Percentiles rank a stretch among this genome's conserved stretches.
Conservation (phyloP, 2,797 vertebrate genomes). For the Coranthus polyacanthus region DNA sequence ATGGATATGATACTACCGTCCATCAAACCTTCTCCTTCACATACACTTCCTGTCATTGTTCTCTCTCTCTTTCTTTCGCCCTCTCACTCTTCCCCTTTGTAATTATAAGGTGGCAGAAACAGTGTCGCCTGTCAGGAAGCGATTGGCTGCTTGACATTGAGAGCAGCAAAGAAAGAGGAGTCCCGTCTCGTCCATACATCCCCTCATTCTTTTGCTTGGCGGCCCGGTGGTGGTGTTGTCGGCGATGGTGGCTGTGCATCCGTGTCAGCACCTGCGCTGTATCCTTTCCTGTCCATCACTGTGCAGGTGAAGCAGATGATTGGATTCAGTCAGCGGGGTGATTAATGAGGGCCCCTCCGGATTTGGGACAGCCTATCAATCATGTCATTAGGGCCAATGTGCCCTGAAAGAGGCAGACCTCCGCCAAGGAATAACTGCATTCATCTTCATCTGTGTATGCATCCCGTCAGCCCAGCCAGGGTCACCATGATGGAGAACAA, state of each 20-base stretch:
- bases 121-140: conserved; percentile 87
- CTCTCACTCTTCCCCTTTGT: conserved; percentile 73
- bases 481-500: conserved; percentile 99
- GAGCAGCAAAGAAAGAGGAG: conserved; percentile 83
- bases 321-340: conserved; percentile 98
- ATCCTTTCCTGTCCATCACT: conserved; percentile 98
- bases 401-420: conserved; percentile 99
- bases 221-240: conserved; percentile 71
- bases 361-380: conserved; percentile 99
- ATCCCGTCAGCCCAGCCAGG: conserved; percentile 98
- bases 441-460: conserved; percentile 99
- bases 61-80: conserved; percentile 46
- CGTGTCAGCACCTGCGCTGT: conserved; percentile 92
- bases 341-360: conserved; percentile 99
- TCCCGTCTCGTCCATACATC: conserved; percentile 70
- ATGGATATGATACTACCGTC: conserved; percentile 75
- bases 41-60: conserved; percentile 85
- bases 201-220: conserved; percentile 70
- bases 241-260: conserved; percentile 84
- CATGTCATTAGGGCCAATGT: conserved; percentile 99
- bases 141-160: conserved; percentile 91
- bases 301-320: conserved; percentile 99
- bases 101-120: conserved; percentile 83
- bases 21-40: conserved; percentile 79
- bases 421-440: conserved; percentile 99